A percentile compares a stretch with the other conserved stretches of the same genome.
Evolutionary conservation across 2,797 vertebrate genomes (phyloP).

Genomic region (Sternarchorhynchus goeldii): DNA sequence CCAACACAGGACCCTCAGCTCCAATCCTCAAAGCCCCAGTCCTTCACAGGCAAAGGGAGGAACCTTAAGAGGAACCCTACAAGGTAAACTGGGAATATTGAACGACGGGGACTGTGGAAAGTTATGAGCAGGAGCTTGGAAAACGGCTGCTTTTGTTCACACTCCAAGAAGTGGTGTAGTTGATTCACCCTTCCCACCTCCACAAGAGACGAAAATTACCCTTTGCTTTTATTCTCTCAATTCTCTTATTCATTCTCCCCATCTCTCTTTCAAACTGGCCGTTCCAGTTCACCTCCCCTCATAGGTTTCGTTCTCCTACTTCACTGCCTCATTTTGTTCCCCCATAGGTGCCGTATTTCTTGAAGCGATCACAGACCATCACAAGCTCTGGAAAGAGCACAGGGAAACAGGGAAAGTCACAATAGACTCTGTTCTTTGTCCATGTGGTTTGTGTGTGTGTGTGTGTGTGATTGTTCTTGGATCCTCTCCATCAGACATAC

Average conservation of each 20-base stretch:
- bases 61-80: neutral
- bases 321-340: constrained; percentile 8
- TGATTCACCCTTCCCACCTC: constrained; percentile 3
- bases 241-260: constrained; percentile 10
- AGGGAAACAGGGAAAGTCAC: constrained; percentile 24
- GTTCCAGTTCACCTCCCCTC: constrained; percentile 17
- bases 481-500: constrained; percentile 66
- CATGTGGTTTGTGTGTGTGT: constrained; percentile 41
- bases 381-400: constrained; percentile 48
- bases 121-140: neutral
- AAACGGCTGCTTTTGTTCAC: neutral
- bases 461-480: constrained; percentile 59
- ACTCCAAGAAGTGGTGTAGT: neutral
- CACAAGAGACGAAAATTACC: neutral
- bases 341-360: constrained; percentile 48
- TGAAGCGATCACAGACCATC: constrained; percentile 46
- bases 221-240: neutral
- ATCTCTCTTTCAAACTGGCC: constrained; percentile 19
- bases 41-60: neutral
- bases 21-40: constrained; percentile 8
- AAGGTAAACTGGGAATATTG: neutral
- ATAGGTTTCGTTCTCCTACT: constrained; percentile 18
- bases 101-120: neutral
- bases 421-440: constrained; percentile 57
- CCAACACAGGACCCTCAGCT: constrained; percentile 4